Base-by-base conservation (phyloP, 2,888 invertebrate genomes). In the Ornithoptera priamus region DNA sequence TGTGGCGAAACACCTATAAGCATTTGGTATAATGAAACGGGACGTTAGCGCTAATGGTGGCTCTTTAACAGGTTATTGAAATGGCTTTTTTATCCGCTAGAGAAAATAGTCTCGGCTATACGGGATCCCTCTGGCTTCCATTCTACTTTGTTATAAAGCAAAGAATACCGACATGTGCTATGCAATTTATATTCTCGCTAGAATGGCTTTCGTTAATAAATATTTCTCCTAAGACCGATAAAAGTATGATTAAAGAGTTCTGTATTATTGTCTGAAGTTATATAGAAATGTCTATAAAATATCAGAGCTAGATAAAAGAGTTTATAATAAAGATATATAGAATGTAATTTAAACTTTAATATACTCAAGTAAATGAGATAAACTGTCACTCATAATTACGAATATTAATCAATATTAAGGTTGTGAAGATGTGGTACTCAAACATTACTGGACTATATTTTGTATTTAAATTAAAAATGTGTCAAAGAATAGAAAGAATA, bases 11-110 rank as follows among this genome's bases (percentile, higher is more conserved):
- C 65, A 62, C 50, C 65, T 58, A 62, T 67, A 70, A 62, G 65
- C 71, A 75, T 73, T 73, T 74, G 69, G 71, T 72, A 73, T 72
- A 75, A 74, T 75, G 73, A 75, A 72, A 73, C 74, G 74, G 75
- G 72, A 74, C 74, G 75, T 74, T 70, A 72, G 64, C 63, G 69
- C 71, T 75, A 73, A 74, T 73, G 73, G 67, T 68, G 68, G 70
- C 73, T 68, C 70, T 73, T 76, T 74, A 76, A 72, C 75, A 72
- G 74, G 74, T 75, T 73, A 70, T 69, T 42, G 69, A 71, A 72
- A 73, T 74, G 71, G 72, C 67, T 74, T 71, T 75, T 75, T 75
- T 72, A 71, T 73, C 62, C 72, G 67, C 66, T 65, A 60, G 65
- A 70, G 67, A 66, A 72, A 68, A 65, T 72, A 71, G 61, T 71